Conservation (phyloP, 2,113 vertebrate genomes). For the Syngnathus scovelli region DNA sequence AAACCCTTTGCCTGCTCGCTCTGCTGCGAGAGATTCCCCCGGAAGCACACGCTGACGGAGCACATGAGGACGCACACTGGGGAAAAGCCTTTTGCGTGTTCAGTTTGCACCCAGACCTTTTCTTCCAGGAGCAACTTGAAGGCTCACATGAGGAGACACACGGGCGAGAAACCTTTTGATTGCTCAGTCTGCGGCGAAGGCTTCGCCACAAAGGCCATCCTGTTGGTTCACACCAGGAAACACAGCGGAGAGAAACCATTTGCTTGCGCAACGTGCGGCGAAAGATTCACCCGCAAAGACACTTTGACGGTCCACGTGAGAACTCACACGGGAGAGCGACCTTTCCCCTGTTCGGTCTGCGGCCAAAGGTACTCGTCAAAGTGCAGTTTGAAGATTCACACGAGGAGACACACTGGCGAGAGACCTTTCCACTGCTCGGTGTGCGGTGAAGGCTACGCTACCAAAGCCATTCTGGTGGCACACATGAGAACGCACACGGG, state of each 20-base stretch:
- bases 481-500: background rate
- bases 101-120: background rate
- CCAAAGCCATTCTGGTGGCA: background rate
- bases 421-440: background rate
- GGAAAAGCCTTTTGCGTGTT: background rate
- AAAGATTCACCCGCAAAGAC: background rate
- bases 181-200: background rate
- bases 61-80: background rate
- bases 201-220: background rate
- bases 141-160: background rate
- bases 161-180: background rate
- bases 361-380: background rate
- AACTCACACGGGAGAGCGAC: background rate
- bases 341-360: background rate
- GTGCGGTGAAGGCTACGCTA: background rate
- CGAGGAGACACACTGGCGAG: background rate
- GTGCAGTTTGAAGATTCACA: constrained; percentile 1
- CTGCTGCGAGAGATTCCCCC: background rate
- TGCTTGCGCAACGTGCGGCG: background rate
- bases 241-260: background rate
- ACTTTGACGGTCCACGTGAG: background rate
- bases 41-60: background rate
- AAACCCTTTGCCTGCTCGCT: background rate
- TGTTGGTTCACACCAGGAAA: background rate
- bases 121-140: background rate